Percentiles rank a stretch among this genome's conserved stretches.
These are phyloP conservation scores for Dasyornis broadbenti DNA, from an alignment of 2,113 vertebrate genomes.

Conservation along the genomic window DNA sequence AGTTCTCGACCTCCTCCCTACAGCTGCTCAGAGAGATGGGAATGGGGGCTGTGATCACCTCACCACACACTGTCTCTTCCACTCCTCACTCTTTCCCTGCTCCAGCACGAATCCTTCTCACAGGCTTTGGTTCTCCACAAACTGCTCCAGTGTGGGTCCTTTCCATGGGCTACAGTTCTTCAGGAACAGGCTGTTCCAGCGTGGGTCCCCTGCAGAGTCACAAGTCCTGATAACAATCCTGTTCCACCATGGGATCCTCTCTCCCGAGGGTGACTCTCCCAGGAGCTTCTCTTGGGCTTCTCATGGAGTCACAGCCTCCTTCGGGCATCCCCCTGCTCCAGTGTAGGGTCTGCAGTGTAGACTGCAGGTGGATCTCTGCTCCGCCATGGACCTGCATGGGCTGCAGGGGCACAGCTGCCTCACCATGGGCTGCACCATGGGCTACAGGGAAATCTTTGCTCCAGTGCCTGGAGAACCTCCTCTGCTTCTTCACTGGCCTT, in stretches of 20 bases:
- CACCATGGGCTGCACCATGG: neutral
- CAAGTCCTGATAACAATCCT: neutral
- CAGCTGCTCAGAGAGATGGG: neutral
- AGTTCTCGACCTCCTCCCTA: neutral
- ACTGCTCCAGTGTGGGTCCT: neutral
- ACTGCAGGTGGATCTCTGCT: neutral
- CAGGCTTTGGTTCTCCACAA: neutral
- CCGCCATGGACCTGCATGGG: neutral
- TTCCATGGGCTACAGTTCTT: neutral
- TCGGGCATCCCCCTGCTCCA: neutral
- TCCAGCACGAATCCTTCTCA: neutral
- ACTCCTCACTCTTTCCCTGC: neutral
- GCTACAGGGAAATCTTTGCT: neutral
- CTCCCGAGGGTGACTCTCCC: accelerated
- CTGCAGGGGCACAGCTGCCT: neutral
- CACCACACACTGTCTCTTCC: neutral
- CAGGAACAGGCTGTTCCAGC: accelerated
- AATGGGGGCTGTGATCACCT: neutral
- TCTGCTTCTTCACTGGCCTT: neutral
- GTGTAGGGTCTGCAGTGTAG: neutral
- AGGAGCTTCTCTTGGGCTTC: neutral
- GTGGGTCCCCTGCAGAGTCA: accelerated
- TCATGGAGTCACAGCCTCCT: neutral
- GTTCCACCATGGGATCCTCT: accelerated
- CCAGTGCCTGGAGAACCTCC: neutral